Percentiles rank a stretch among this genome's conserved stretches.
phyloP scores from a whole-genome alignment of 2,888 invertebrate genomes.

The Drosophila hawaiiensis region DNA sequence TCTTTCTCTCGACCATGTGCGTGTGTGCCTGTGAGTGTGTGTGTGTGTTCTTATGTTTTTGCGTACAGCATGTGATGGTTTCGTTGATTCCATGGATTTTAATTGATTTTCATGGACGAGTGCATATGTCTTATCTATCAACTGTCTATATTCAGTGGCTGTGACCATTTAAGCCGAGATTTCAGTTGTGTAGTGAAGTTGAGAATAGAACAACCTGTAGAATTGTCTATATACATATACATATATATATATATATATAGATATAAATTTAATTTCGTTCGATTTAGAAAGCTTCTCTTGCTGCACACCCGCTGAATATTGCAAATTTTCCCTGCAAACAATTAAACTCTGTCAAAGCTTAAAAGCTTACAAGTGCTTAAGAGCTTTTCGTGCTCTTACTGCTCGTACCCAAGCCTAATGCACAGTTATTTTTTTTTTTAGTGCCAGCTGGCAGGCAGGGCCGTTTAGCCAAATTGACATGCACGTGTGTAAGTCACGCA shows the following conservation, averaged over 20 bases:
- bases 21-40: slow-evolving; percentile 1
- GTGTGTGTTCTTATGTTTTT: slow-evolving; percentile 11
- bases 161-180: slow-evolving; percentile 19
- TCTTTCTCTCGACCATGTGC: neutral
- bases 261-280: neutral
- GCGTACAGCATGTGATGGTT: slow-evolving; percentile 35
- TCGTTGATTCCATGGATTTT: slow-evolving; percentile 75
- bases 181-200: slow-evolving; percentile 9
- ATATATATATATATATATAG: neutral
- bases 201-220: slow-evolving; percentile 3
- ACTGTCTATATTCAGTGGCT: slow-evolving; percentile 51
- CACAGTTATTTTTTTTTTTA: neutral
- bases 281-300: neutral
- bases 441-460: slow-evolving; percentile 26
- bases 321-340: slow-evolving; percentile 3
- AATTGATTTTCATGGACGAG: slow-evolving; percentile 83
- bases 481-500: slow-evolving; percentile 54
- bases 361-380: slow-evolving; percentile 18
- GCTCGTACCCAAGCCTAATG: slow-evolving; percentile 13
- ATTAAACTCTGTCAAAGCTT: slow-evolving; percentile 6
- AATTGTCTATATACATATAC: neutral
- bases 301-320: neutral
- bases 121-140: slow-evolving; percentile 75
- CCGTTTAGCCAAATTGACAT: slow-evolving; percentile 59
- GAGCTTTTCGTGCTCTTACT: neutral